phyloP scores from a whole-genome alignment of 1,140 invertebrate species.

The Ceratoteleas bidentatus region DNA sequence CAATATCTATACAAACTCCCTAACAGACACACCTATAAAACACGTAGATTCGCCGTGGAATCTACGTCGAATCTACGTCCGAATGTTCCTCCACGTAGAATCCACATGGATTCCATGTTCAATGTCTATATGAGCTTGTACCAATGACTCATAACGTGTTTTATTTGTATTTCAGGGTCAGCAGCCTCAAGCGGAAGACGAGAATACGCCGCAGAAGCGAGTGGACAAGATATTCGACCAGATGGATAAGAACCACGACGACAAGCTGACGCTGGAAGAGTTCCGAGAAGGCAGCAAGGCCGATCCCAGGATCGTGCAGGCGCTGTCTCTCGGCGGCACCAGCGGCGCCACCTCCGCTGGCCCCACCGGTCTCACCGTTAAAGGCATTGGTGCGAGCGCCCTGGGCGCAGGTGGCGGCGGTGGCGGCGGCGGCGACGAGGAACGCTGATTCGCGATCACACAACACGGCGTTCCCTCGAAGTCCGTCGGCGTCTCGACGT shows the following conservation, averaged over 20 bases:
- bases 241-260: conserved; percentile 99
- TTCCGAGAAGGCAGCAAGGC: conserved; percentile 99
- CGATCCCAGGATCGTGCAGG: conserved; percentile 98
- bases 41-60: too few species aligned
- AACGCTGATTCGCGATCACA: conserved; percentile 52
- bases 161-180: conserved; percentile 85
- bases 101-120: too few species aligned
- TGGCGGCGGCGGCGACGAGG: conserved; percentile 23
- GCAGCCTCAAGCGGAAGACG: conserved; percentile 93
- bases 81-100: too few species aligned
- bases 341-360: conserved; percentile 65
- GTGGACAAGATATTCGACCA: conserved; percentile 99
- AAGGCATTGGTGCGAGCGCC: conserved; percentile 23
- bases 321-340: conserved; percentile 89
- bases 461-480: conserved; percentile 19
- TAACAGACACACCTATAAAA: too few species aligned
- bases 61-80: too few species aligned
- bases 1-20: too few species aligned
- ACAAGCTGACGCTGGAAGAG: conserved; percentile 97
- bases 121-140: too few species aligned
- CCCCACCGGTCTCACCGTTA: conserved; percentile 43
- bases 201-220: conserved; percentile 96
- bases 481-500: conserved; percentile 39
- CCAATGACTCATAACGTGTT: too few species aligned
- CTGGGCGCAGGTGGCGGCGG: conserved; percentile 19